Evolutionary conservation across 1,140 invertebrate species (phyloP).

Genomic region (Argopecten irradians): DNA sequence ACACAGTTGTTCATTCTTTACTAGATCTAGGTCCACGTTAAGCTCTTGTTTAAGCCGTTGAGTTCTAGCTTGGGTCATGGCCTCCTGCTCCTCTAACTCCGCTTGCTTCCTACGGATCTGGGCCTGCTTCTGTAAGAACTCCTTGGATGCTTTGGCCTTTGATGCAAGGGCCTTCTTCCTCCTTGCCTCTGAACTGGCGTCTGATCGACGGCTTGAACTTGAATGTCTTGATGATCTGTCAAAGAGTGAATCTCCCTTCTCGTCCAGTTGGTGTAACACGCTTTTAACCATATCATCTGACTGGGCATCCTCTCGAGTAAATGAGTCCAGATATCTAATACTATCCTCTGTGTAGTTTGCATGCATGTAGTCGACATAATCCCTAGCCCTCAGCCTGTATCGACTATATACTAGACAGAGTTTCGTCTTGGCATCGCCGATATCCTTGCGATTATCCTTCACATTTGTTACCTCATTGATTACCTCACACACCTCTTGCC

Average conservation of each 20-base stretch:
- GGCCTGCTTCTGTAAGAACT: not conserved
- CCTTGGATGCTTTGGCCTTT: not conserved
- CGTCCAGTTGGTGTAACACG: not conserved
- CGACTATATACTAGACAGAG: no score
- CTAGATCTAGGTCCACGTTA: not conserved
- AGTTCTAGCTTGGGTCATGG: not conserved
- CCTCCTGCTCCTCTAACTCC: not conserved
- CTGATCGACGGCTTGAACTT: not conserved
- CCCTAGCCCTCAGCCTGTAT: no score
- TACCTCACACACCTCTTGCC: no score
- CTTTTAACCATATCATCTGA: no score
- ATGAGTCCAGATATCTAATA: no score
- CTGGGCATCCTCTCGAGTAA: no score
- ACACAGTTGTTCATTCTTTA: not conserved
- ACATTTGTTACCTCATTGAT: no score
- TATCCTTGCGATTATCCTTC: no score
- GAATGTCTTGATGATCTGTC: not conserved
- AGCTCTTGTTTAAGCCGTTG: not conserved
- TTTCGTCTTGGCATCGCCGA: no score
- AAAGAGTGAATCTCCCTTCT: not conserved
- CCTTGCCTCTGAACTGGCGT: not conserved
- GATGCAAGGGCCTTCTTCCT: not conserved
- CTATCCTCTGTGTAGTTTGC: no score
- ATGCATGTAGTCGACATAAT: no score
- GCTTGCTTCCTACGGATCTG: not conserved